These are phyloP conservation scores for Drosophila auraria DNA, from an alignment of 1,140 invertebrate genomes.

Conservation along the genomic window DNA sequence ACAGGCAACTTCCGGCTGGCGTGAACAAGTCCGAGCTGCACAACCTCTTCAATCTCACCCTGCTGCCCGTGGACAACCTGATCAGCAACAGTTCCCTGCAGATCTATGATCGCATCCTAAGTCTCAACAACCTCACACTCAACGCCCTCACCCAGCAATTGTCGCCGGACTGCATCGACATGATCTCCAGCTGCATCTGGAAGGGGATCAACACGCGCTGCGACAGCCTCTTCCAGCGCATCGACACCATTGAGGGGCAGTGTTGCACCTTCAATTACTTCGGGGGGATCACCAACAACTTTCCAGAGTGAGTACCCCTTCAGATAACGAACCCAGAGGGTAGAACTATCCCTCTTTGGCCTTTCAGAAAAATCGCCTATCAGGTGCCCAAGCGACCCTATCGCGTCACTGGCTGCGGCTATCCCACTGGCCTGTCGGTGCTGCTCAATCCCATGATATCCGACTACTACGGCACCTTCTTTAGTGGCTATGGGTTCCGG, in stretches of 20 bases:
- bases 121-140: conserved; percentile 82
- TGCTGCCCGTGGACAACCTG: conserved; percentile 59
- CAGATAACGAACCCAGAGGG: fast-evolving
- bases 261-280: conserved; percentile 90
- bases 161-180: conserved; percentile 86
- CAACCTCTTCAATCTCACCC: conserved; percentile 67
- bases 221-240: conserved; percentile 87
- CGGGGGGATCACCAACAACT: conserved; percentile 79
- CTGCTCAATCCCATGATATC: conserved; percentile 85
- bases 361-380: conserved; percentile 74
- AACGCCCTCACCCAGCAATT: conserved; percentile 73
- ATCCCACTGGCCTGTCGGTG: conserved; percentile 87
- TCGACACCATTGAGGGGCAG: conserved; percentile 86
- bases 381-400: conserved; percentile 85
- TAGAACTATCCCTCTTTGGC: background rate
- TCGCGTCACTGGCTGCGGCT: conserved; percentile 88
- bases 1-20: conserved; percentile 63
- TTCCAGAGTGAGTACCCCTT: conserved; percentile 65
- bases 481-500: conserved; percentile 82
- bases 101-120: conserved; percentile 83
- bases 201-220: conserved; percentile 87
- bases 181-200: conserved; percentile 88
- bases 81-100: conserved; percentile 49
- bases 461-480: conserved; percentile 86
- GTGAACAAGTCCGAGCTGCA: conserved; percentile 53